Percentiles rank a stretch among this genome's conserved stretches.
Evolutionary conservation across 2,113 vertebrate species (phyloP).

Genomic region (Nycticryphes semicollaris): DNA sequence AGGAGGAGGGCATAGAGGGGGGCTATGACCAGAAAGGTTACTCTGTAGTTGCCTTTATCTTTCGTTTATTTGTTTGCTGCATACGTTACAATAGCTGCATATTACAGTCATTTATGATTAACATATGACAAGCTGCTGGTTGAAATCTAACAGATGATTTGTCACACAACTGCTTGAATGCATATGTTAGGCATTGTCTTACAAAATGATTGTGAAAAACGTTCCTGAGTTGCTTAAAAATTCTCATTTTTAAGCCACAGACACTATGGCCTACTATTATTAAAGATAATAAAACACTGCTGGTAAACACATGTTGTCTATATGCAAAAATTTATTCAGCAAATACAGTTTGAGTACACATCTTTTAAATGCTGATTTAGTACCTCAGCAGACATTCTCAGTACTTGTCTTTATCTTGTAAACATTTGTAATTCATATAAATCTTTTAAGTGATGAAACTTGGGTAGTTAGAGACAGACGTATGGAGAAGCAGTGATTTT

Average conservation of each 20-base stretch:
- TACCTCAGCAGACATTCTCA: neutral
- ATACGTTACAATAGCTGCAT: constrained; percentile 8
- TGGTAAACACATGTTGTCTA: neutral
- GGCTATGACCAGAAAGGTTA: constrained; percentile 17
- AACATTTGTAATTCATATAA: neutral
- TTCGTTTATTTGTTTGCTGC: constrained; percentile 28
- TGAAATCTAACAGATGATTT: constrained; percentile 68
- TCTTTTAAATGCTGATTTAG: constrained; percentile 23
- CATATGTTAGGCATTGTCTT: constrained; percentile 49
- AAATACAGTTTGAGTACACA: neutral
- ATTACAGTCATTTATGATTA: constrained; percentile 74
- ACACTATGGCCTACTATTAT: neutral
- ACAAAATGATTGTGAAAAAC: constrained; percentile 15
- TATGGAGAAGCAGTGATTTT: neutral
- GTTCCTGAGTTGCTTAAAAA: constrained; percentile 18
- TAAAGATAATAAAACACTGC: neutral
- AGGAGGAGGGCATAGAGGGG: neutral
- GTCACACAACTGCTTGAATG: constrained; percentile 60
- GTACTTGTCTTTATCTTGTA: constrained; percentile 33
- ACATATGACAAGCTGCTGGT: constrained; percentile 58
- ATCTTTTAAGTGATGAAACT: constrained; percentile 2
- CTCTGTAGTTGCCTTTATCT: constrained; percentile 36
- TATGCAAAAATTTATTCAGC: constrained; percentile 8
- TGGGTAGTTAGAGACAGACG: neutral
- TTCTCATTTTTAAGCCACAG: neutral